A percentile compares a stretch with the other conserved stretches of the same genome.
Conservation (phyloP, 92 coral and sea anemone species). For the Actinernus sp. region DNA sequence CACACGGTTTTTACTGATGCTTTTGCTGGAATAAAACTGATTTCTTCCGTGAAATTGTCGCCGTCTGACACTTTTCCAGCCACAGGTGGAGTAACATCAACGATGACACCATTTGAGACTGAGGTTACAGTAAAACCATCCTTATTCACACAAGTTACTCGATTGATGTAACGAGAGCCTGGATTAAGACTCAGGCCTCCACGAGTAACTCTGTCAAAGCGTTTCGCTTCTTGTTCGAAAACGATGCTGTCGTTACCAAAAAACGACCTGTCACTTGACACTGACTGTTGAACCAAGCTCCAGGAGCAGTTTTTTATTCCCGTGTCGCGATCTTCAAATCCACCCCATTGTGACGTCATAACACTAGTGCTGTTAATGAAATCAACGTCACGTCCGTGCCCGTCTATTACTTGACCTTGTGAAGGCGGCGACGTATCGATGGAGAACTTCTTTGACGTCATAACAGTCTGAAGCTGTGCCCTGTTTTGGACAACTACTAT, state of each 20-base stretch:
- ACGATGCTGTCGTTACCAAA: constrained; percentile 64
- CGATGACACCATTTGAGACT: constrained; percentile 79
- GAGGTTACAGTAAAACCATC: constrained; percentile 83
- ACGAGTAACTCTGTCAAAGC: constrained; percentile 53
- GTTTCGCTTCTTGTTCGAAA: constrained; percentile 49
- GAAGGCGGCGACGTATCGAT: constrained; percentile 91
- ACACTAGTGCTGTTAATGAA: constrained; percentile 55
- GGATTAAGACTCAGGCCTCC: constrained; percentile 70
- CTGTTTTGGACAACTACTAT: constrained; percentile 71
- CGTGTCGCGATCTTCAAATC: constrained; percentile 76
- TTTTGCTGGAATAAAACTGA: constrained; percentile 64
- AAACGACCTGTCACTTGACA: constrained; percentile 42
- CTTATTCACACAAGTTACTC: constrained; percentile 78
- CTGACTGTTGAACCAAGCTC: constrained; percentile 74
- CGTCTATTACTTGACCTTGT: constrained; percentile 84
- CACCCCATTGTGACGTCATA: constrained; percentile 74
- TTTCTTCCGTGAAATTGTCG: constrained; percentile 26
- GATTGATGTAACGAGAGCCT: constrained; percentile 77
- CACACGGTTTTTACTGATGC: constrained; percentile 58
- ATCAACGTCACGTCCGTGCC: constrained; percentile 63
- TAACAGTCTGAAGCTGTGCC: constrained; percentile 75
- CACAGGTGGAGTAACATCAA: constrained; percentile 85
- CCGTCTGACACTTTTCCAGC: constrained; percentile 70
- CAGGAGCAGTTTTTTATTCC: constrained; percentile 76
- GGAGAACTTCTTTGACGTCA: constrained; percentile 68